Percentiles rank a stretch among this genome's conserved stretches.
Conservation (phyloP, 2,113 vertebrate species). For the Pachyramphus minor region DNA sequence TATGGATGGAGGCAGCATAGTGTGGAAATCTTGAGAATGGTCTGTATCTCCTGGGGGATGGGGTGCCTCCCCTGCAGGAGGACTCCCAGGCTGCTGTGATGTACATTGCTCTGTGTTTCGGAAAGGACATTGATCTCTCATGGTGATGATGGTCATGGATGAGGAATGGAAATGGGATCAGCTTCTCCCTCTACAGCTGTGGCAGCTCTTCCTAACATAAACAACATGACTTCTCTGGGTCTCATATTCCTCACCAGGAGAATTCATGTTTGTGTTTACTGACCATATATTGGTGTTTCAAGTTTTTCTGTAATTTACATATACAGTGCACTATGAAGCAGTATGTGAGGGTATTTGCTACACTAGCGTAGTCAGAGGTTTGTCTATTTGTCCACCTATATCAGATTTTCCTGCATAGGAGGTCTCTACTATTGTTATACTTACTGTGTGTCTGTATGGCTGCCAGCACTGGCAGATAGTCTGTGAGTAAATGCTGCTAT, state of each 20-base stretch:
- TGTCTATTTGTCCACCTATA: not conserved
- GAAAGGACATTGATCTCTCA: too few species aligned
- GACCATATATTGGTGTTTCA: not conserved
- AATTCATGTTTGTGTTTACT: not conserved
- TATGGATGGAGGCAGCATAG: not conserved
- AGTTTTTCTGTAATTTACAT: not conserved
- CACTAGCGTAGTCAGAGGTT: not conserved
- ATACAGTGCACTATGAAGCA: not conserved
- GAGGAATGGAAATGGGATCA: not conserved
- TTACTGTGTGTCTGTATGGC: not conserved
- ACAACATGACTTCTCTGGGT: not conserved
- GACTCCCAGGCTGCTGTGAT: not conserved
- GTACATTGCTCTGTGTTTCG: not conserved
- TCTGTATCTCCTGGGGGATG: not conserved
- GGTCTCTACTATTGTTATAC: not conserved
- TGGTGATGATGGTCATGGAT: too few species aligned
- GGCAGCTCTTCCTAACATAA: not conserved
- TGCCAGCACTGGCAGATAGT: not conserved
- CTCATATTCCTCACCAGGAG: not conserved
- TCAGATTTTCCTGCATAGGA: not conserved
- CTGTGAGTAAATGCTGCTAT: not conserved
- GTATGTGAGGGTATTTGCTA: not conserved
- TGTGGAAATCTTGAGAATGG: not conserved
- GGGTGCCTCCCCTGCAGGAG: fast-evolving
- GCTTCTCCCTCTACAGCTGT: not conserved